Evolutionary conservation across 2,113 vertebrate genomes (phyloP), one percentile per base, ranked within the genome.

Genomic region (Sterrhoptilus dennistouni): DNA sequence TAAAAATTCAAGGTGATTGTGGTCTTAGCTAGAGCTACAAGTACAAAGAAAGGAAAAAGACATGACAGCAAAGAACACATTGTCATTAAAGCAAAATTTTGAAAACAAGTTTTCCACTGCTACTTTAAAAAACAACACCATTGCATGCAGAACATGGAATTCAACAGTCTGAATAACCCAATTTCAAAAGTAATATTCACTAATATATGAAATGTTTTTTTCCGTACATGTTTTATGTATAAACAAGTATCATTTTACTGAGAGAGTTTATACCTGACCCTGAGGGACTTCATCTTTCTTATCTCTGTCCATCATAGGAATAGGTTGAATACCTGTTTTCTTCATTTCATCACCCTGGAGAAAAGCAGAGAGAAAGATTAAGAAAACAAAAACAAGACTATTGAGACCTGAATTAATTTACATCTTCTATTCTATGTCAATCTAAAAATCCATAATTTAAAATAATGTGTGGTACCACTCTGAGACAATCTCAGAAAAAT

Each of bases 251-350:
- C 17, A n/a, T 56, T 80, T 75, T 57, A 20, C 28, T 20, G n/a
- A 52, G 5, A 36, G 11, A n/a, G 22, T 54, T 50, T 93, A 23
- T 98, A 99, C 99, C 98, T 99, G 99, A 82, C 99, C 99, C 97
- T 99, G 99, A 28, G 99, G 99, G 91, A 99, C 98, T 96, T 99
- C 99, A 49, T 99, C 98, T 90, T 98, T 98, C 95, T 99, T 99
- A 95, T 99, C 99, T 97, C 99, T 97, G 98, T 99, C 99, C 99
- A 99, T 99, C 99, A 99, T 99, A 5, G 99, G 98, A 54, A 99
- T 99, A 7, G 99, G 99, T 35, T 99, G 99, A 76, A 99, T 98
- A 57, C 99, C 99, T n/a, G 99, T 97, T 97, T 99, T 99, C 97
- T 99, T 99, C 99, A 99, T 99, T 95, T 99, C 99, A 92, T 99